These are phyloP conservation scores for Callorhinus ursinus DNA, from an alignment of 2,113 vertebrate genomes.

Conservation along the genomic window DNA sequence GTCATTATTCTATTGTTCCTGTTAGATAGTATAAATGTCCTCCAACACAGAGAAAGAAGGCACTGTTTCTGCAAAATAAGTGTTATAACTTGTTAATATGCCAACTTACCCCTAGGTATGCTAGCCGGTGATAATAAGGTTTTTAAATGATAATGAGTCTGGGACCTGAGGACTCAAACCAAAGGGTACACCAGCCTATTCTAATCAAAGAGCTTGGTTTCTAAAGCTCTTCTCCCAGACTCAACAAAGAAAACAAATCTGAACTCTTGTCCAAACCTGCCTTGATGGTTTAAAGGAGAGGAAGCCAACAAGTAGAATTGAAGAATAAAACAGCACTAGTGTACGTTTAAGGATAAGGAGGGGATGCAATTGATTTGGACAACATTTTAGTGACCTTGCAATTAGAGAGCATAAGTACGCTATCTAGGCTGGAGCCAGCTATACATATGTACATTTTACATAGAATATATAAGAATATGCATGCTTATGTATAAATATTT, in stretches of 20 bases:
- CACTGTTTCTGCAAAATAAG: constrained; percentile 61
- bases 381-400: background rate
- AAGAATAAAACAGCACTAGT: background rate
- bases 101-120: background rate
- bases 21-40: constrained; percentile 72
- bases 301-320: background rate
- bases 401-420: background rate
- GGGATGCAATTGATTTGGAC: background rate
- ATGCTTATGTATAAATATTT: background rate
- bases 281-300: background rate
- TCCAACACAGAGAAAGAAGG: constrained; percentile 71
- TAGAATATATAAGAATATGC: background rate
- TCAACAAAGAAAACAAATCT: constrained; percentile 31
- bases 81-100: background rate
- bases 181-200: background rate
- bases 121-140: background rate
- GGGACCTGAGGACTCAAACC: background rate
- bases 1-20: constrained; percentile 72
- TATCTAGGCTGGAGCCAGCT: background rate
- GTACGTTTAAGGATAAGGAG: background rate
- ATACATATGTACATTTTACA: background rate
- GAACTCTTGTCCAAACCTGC: background rate
- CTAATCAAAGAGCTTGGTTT: constrained; percentile 7
- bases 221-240: background rate
- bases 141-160: background rate